Base-by-base conservation (phyloP, 2,797 vertebrate genomes). In the Pipistrellus nathusii region DNA sequence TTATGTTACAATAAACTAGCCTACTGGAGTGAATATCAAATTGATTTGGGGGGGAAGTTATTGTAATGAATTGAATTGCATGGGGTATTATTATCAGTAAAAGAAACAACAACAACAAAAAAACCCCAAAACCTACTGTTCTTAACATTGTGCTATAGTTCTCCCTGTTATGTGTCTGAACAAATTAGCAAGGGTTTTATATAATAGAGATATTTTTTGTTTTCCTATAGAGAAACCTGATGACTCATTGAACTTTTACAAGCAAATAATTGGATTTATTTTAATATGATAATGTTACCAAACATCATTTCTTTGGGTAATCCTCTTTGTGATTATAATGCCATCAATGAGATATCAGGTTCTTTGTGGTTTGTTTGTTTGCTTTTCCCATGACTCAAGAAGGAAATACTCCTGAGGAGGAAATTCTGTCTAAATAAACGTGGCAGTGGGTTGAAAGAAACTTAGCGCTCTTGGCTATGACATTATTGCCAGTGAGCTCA, bases 371-470 rank as follows among this genome's bases (percentile, higher is more conserved):
- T 88, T 82, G 64, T 92, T 94, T 95, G 81, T 95, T 95, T 97
- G 93, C 85, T 95, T 97, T 96, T 97, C 96, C 96, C 97, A 95
- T 90, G 95, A 90, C 95, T 82, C 82, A 48, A 91, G 83, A 35
- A 91, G 82, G 92, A 96, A 91, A 71, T 55, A 71, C 46, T 75
- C 83, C 69, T 5, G 46, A 75, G 10, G 88, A 93, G 68, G 95
- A 96, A 95, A 96, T 85, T 85, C 93, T 95, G 44, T 57, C 88
- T 94, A 90, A 93, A 85, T 93, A 86, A 88, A 93, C 69, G 71
- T 78, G 83, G 55, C 92, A 59, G 59, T 20, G 51, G 82, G 4
- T 35, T 88, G 75, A 86, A 38, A 93, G 89, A 88, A 25, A 71
- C 20, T 59, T n/a, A 59, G 75, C 30, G 0, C 35, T 57, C 27